These are phyloP conservation scores for Pangasianodon hypophthalmus DNA, from an alignment of 2,113 vertebrate species.

Conservation along the genomic window DNA sequence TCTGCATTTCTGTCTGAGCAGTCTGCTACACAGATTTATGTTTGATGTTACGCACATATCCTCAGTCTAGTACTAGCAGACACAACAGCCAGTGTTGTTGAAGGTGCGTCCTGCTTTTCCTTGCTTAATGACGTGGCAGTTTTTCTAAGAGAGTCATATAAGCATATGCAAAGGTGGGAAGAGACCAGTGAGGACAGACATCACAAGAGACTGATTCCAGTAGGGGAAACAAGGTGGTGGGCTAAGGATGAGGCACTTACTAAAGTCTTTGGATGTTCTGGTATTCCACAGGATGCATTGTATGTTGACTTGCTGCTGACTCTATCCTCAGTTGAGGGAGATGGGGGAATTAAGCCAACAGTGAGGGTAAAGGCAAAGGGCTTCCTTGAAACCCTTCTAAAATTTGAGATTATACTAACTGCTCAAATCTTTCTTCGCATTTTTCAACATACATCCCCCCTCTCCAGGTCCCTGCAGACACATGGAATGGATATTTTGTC, in stretches of 20 bases:
- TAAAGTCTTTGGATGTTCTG: not conserved
- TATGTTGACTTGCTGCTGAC: not conserved
- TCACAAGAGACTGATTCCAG: slow-evolving; percentile 31
- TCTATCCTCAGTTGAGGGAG: not conserved
- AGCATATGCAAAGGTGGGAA: not conserved
- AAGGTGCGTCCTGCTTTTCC: not conserved
- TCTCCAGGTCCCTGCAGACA: not conserved
- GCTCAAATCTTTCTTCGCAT: not conserved
- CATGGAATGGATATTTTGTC: not conserved
- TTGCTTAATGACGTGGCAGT: not conserved
- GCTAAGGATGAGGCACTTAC: not conserved
- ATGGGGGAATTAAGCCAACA: not conserved
- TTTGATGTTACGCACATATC: slow-evolving; percentile 43
- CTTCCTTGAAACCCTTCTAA: not conserved
- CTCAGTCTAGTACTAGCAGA: slow-evolving; percentile 16
- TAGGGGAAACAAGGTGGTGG: slow-evolving; percentile 1
- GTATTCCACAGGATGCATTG: not conserved
- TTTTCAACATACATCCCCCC: not conserved
- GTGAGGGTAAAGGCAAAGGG: not conserved
- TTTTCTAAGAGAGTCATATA: not conserved
- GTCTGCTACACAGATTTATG: slow-evolving; percentile 40
- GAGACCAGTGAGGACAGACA: slow-evolving; percentile 25
- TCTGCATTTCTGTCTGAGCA: slow-evolving; percentile 46
- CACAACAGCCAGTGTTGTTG: not conserved
- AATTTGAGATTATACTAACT: not conserved